phyloP scores from a whole-genome alignment of 2,888 invertebrate genomes.

The Odontothrips loti region DNA sequence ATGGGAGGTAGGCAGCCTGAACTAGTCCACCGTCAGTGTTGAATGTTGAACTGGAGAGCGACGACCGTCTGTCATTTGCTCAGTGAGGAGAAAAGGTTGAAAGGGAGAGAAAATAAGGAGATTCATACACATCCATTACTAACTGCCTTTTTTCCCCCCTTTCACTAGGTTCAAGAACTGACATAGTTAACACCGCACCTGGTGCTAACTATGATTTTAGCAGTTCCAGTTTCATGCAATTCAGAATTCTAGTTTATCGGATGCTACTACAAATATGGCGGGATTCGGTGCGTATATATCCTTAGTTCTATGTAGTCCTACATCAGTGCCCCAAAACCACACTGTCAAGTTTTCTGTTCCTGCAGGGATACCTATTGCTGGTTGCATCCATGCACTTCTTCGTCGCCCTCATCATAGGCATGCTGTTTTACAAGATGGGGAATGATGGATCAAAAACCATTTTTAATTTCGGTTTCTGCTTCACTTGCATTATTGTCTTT shows the following conservation, averaged over 20 bases:
- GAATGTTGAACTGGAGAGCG: too few species aligned
- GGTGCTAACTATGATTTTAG: conserved; percentile 39
- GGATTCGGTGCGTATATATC: conserved; percentile 56
- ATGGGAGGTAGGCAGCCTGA: too few species aligned
- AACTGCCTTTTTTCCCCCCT: not conserved
- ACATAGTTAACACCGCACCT: conserved; percentile 30
- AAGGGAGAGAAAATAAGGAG: too few species aligned
- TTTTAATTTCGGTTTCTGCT: conserved; percentile 81
- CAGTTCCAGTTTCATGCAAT: conserved; percentile 56
- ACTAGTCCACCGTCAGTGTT: too few species aligned
- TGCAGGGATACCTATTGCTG: conserved; percentile 66
- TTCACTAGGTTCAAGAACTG: not conserved
- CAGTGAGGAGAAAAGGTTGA: too few species aligned
- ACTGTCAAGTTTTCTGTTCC: conserved; percentile 39
- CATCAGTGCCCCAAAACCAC: not conserved
- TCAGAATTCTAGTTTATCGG: conserved; percentile 59
- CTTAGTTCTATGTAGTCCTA: conserved; percentile 4
- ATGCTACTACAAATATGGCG: conserved; percentile 72
- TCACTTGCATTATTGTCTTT: conserved; percentile 71
- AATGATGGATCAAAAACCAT: conserved; percentile 75
- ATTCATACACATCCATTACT: not conserved
- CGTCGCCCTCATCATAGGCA: conserved; percentile 65
- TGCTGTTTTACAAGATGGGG: conserved; percentile 67
- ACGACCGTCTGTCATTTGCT: not conserved
- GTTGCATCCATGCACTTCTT: conserved; percentile 64